Evolutionary conservation across 1,140 invertebrate species (phyloP).

Genomic region (Bombus confusus): DNA sequence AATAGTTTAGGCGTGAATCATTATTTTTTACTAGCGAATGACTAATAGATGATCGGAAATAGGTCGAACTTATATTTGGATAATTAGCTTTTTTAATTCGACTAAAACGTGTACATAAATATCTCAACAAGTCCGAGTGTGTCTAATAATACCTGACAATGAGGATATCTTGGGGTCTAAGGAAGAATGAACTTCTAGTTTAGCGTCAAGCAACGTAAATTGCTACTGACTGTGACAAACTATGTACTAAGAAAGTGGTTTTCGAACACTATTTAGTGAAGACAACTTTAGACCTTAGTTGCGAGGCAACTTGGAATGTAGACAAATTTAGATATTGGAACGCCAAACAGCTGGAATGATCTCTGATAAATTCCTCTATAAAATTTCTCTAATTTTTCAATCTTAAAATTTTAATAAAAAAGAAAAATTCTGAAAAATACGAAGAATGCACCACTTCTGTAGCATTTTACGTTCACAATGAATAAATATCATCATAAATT

Average conservation of each 20-base stretch:
- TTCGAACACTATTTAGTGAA: neutral
- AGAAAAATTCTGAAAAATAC: neutral
- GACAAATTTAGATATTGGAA: neutral
- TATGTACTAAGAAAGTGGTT: neutral
- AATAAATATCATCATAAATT: too few relatives aligned
- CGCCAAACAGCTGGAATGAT: neutral
- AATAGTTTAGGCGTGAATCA: neutral
- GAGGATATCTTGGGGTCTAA: neutral
- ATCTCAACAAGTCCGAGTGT: neutral
- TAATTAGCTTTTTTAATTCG: neutral
- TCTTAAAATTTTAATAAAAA: neutral
- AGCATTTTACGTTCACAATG: neutral
- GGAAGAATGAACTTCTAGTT: neutral
- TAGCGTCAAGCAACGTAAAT: neutral
- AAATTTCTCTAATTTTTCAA: too few relatives aligned
- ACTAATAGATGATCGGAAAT: too few relatives aligned
- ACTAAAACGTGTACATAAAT: neutral
- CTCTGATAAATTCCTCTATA: neutral
- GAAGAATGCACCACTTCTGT: too few relatives aligned
- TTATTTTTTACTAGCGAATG: too few relatives aligned
- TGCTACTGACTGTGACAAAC: slow-evolving; percentile 5
- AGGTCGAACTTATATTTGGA: neutral
- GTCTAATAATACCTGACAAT: neutral
- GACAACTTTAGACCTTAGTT: neutral
- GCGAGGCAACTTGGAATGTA: neutral